A percentile compares a stretch with the other conserved stretches of the same genome.
phyloP scores from a whole-genome alignment of 2,113 vertebrate species.

The Xenus cinereus region DNA sequence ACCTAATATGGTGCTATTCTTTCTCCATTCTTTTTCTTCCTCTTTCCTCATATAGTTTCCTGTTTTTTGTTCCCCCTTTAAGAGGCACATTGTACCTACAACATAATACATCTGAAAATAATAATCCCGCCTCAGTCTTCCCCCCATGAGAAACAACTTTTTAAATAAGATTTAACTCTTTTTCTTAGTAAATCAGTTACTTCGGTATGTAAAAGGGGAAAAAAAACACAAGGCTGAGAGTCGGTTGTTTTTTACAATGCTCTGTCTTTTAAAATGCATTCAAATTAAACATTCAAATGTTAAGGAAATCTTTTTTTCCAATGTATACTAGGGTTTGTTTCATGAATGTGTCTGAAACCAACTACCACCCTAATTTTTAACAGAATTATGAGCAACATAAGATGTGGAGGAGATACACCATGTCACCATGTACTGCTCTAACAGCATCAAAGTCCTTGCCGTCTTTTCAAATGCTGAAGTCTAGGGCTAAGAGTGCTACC shows the following conservation, averaged over 20 bases:
- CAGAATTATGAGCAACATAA: not conserved
- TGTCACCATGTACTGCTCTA: not conserved
- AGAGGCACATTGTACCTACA: conserved; percentile 54
- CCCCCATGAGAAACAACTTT: not conserved
- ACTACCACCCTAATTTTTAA: not conserved
- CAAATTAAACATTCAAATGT: not conserved
- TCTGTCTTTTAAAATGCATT: not conserved
- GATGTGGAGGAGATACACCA: not conserved
- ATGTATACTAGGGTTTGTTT: not conserved
- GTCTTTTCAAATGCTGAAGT: not conserved
- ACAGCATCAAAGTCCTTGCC: not conserved
- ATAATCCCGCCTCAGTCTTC: not conserved
- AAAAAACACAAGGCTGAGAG: not conserved
- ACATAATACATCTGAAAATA: conserved; percentile 54
- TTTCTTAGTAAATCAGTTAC: not conserved
- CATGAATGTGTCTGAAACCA: not conserved
- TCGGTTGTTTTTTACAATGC: not conserved
- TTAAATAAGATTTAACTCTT: not conserved
- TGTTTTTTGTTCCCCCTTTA: conserved; percentile 66
- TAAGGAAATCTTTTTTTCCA: not conserved
- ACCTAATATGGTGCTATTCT: conserved; percentile 65
- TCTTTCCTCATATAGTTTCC: conserved; percentile 66
- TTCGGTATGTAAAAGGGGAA: not conserved
- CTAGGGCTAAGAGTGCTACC: not conserved
- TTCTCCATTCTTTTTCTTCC: conserved; percentile 67